phyloP scores from a whole-genome alignment of 1,140 invertebrate genomes.

The Drosophila rufa region DNA sequence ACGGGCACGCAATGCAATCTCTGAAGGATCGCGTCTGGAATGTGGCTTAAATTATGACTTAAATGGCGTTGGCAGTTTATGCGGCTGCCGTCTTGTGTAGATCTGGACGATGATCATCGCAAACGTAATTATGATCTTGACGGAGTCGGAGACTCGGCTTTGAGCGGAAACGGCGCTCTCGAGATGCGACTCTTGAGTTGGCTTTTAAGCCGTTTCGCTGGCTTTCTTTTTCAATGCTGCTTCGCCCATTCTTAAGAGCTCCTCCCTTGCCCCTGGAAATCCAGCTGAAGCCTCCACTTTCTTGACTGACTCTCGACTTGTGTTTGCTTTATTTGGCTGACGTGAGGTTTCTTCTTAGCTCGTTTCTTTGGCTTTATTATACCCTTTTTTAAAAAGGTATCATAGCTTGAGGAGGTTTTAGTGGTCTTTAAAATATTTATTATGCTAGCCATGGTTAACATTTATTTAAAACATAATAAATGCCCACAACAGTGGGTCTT shows the following conservation, averaged over 20 bases:
- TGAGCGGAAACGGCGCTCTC: constrained; percentile 75
- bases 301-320: constrained; percentile 58
- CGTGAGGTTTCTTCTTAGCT: constrained; percentile 52
- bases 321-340: constrained; percentile 73
- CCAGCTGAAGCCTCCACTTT: constrained; percentile 48
- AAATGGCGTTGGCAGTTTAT: constrained; percentile 83
- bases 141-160: constrained; percentile 10
- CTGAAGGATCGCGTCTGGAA: constrained; percentile 82
- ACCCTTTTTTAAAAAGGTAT: not conserved
- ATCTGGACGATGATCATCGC: constrained; percentile 31
- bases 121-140: constrained; percentile 14
- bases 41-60: constrained; percentile 84
- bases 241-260: constrained; percentile 79
- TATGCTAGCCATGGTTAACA: no score
- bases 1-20: constrained; percentile 71
- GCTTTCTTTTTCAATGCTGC: constrained; percentile 74
- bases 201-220: constrained; percentile 69
- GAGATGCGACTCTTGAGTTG: constrained; percentile 54
- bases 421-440: not conserved
- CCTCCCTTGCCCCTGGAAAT: constrained; percentile 23
- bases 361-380: constrained; percentile 36
- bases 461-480: not conserved
- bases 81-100: constrained; percentile 69
- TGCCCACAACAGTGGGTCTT: not conserved
- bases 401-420: not conserved